Evolutionary conservation across 2,113 vertebrate species (phyloP).

Genomic region (Phylloscopus whistleri): DNA sequence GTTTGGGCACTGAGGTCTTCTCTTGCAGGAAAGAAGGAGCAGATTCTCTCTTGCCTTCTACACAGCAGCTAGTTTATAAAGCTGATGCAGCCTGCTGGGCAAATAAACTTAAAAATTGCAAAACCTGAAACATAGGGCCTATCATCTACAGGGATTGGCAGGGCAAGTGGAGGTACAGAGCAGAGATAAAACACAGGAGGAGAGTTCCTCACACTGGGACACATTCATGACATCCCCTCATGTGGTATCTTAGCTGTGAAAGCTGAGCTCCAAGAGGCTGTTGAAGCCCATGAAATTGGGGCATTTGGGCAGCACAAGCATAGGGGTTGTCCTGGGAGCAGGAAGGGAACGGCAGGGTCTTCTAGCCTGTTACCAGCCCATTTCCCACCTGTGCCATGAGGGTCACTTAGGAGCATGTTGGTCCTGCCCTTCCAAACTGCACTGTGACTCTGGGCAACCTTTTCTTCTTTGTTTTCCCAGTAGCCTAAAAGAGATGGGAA

Average conservation of each 20-base stretch:
- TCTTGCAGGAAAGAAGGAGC: background rate
- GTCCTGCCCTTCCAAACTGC: background rate
- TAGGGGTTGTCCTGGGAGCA: background rate
- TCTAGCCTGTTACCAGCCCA: background rate
- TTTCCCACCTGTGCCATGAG: background rate
- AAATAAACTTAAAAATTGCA: background rate
- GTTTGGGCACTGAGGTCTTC: background rate
- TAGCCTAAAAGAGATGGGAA: background rate
- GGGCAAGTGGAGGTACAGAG: background rate
- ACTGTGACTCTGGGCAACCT: background rate
- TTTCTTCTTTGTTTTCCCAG: background rate
- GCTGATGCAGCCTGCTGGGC: background rate
- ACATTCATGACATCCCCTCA: accelerated
- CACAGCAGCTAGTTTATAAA: background rate
- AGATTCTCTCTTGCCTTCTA: background rate
- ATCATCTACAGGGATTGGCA: background rate
- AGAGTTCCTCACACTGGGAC: background rate
- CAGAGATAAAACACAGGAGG: background rate
- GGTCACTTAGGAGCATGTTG: background rate
- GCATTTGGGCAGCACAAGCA: accelerated
- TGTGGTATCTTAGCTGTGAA: background rate
- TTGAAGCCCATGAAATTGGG: background rate
- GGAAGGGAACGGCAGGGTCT: background rate
- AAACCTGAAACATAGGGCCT: background rate
- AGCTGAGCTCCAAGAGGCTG: background rate